Evolutionary conservation across 2,888 invertebrate genomes (phyloP).

Genomic region (Embidobia sp.): DNA sequence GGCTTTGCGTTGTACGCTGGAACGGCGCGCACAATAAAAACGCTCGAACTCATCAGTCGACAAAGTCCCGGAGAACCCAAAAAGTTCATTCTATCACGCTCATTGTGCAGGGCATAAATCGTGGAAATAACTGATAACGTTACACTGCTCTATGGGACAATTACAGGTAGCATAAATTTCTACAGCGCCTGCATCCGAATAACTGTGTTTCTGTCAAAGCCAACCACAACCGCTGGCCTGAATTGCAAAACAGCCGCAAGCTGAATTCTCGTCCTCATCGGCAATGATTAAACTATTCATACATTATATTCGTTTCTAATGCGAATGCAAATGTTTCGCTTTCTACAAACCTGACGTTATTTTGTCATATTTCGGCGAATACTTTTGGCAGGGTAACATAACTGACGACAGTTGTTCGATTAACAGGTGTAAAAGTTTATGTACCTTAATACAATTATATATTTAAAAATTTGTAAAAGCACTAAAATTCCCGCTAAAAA

Average conservation of each 20-base stretch:
- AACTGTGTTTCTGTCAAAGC: conserved; percentile 56
- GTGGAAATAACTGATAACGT: conserved; percentile 53
- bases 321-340: conserved; percentile 37
- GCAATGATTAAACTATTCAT: conserved; percentile 56
- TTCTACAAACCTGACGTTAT: conserved; percentile 29
- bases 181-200: conserved; percentile 37
- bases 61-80: conserved; percentile 24
- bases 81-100: conserved; percentile 37
- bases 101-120: conserved; percentile 43
- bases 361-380: conserved; percentile 2
- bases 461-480: too few relatives aligned
- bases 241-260: conserved; percentile 65
- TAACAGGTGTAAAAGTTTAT: too few relatives aligned
- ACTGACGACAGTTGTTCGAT: too few relatives aligned
- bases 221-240: conserved; percentile 60
- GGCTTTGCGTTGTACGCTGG: conserved; percentile 9
- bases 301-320: conserved; percentile 50
- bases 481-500: too few relatives aligned
- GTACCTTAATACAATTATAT: too few relatives aligned
- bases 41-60: conserved; percentile 21
- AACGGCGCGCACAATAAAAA: conserved; percentile 34
- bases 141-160: conserved; percentile 45
- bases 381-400: neutral
- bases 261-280: conserved; percentile 52
- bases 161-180: conserved; percentile 62